Evolutionary conservation across 2,797 vertebrate species (phyloP).

Genomic region (Cryptoprocta ferox): DNA sequence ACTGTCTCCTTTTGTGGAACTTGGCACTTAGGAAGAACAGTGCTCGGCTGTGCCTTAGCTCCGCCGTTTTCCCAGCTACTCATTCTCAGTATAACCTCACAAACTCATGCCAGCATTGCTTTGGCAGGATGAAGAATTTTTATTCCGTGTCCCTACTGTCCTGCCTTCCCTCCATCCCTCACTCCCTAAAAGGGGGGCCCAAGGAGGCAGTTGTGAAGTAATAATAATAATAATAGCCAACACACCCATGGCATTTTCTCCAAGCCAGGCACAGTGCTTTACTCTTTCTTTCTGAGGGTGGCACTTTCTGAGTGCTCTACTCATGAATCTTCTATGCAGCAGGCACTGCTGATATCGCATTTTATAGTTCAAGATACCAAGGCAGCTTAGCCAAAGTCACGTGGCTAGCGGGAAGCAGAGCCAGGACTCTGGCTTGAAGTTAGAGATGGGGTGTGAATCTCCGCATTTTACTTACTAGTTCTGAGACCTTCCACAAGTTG

Average conservation of each 20-base stretch:
- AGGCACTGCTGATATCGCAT: neutral
- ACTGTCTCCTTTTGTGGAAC: neutral
- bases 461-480: neutral
- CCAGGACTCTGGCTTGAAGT: neutral
- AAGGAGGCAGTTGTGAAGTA: neutral
- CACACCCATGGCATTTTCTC: neutral
- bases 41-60: neutral
- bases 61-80: neutral
- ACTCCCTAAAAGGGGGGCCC: neutral
- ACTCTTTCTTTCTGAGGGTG: too few species aligned
- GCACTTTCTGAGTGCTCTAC: neutral
- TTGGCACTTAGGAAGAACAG: neutral
- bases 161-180: neutral
- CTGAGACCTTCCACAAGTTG: neutral
- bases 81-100: neutral
- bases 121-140: constrained; percentile 6
- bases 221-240: neutral
- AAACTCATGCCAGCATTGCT: neutral
- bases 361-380: neutral
- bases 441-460: neutral
- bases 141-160: neutral
- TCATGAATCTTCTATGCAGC: neutral
- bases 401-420: neutral
- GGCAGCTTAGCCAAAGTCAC: neutral
- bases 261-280: neutral